Evolutionary conservation across 2,888 invertebrate species (phyloP).

Genomic region (Aphrophora alni): DNA sequence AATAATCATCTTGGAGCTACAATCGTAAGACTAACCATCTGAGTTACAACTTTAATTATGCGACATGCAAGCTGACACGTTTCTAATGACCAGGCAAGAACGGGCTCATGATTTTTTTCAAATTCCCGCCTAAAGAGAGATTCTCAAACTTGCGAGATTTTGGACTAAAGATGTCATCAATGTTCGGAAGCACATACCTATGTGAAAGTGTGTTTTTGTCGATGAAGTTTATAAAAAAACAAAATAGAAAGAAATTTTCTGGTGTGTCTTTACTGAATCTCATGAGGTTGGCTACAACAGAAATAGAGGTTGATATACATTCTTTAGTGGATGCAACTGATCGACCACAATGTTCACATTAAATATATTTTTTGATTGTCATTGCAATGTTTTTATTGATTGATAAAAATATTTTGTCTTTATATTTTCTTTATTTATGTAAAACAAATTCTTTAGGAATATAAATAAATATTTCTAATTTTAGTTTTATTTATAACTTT

Average conservation of each 20-base stretch:
- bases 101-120: not conserved
- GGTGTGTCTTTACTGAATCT: not conserved
- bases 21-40: not conserved
- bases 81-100: not conserved
- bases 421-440: too few species aligned
- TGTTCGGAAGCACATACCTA: not conserved
- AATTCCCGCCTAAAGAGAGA: not conserved
- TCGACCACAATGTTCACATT: not conserved
- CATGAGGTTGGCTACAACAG: constrained; percentile 4
- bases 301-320: not conserved
- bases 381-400: not conserved
- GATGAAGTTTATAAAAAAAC: not conserved
- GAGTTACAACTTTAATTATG: not conserved
- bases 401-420: not conserved
- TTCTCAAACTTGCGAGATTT: constrained; percentile 10
- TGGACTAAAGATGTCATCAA: not conserved
- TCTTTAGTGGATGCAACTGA: too few species aligned
- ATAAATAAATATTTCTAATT: too few species aligned
- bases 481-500: too few species aligned
- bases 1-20: not conserved
- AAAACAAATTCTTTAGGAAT: too few species aligned
- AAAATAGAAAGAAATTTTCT: not conserved
- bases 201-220: not conserved
- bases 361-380: not conserved
- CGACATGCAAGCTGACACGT: not conserved